Evolutionary conservation across 2,797 vertebrate genomes (phyloP), one percentile per base, ranked within the genome.

Genomic region (Parambassis ranga): DNA sequence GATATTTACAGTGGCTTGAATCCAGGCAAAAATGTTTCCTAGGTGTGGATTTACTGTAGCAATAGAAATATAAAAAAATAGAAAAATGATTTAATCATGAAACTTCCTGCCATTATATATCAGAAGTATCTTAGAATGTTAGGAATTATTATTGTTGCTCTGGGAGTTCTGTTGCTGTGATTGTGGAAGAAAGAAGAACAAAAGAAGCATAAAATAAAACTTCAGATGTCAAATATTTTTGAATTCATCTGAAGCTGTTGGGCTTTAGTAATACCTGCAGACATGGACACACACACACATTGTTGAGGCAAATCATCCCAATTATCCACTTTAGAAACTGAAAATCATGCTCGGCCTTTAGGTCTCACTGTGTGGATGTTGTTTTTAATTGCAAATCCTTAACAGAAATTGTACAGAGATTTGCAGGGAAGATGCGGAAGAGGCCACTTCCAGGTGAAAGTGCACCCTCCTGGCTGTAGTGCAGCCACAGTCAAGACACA

Each of bases 401-500:
- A 50, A 22, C 35, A 37, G 28, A 20, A 65, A 69, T 24, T 1
- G 1, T 26, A 22, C 19, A 46, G 30, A 27, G n/a, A 27, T 42
- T 36, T 31, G 16, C 41, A 59, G 10, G 49, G 67, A 52, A 51
- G 20, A 42, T 35, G 69, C n/a, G 65, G 36, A 35, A 2, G 2
- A 55, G 46, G 56, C 49, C 41, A 11, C 59, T 36, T 65, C 55
- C 30, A 69, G 58, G 64, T 74, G 43, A 59, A 67, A 67, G 63
- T 53, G 62, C 49, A 62, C 33, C 20, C 38, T 55, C 26, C 46
- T 61, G 62, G 38, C 66, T 77, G 38, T 14, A 20, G 37, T 50
- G 42, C 38, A 74, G 50, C 33, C 46, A 15, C 78, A 71, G 20
- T 65, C 57, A 63, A 69, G 59, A 79, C 32, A 44, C 11, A 65